Evolutionary conservation across 1,140 invertebrate species (phyloP), one percentile per base, ranked within the genome.

Genomic region (Neodiprion pinetum): DNA sequence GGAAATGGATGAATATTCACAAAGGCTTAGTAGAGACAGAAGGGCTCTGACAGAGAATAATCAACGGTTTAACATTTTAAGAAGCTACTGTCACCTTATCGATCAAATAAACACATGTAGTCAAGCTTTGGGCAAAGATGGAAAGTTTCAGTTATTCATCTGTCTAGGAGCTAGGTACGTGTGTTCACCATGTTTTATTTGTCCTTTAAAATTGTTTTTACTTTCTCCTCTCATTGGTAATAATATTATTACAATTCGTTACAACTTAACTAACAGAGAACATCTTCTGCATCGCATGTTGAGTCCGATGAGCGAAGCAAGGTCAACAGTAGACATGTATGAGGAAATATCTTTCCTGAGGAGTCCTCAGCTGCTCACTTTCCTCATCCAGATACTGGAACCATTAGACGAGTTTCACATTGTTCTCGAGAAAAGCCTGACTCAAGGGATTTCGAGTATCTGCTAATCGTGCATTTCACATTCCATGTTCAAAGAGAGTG

Each of bases 71-170:
- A 91, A 93, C 9, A 92, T 94, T 53, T 91, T 95, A 90, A 88
- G 93, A 66, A 93, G 93, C 80, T 96, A 95, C 85, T 94, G 93
- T 81, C 93, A 95, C 82, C 89, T 95, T 1, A 92, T 95, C 80
- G 93, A 95, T 83, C 94, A 97, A 88, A 97, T 99, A 68, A 94
- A 95, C 84, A 92, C 92, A 49, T 94, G 93, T 0, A 96, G 95
- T 71, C 93, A 95, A 74, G 93, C 95, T 12, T 89, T 99, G 11
- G 98, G 98, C 67, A 99, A 99, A 87, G 98, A 99, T 90, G 98
- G 97, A 48, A 98, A 98, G 89, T 99, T 99, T 86, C 98, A 99
- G 85, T 91, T 99, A 9, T 98, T 99, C 83, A 94, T 99, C 73
- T 98, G 97, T 86, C 91, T 99, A 9, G 84, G 85, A 73, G 80